Base-by-base conservation (phyloP, 2,888 invertebrate species). In the Pollenia angustigena region DNA sequence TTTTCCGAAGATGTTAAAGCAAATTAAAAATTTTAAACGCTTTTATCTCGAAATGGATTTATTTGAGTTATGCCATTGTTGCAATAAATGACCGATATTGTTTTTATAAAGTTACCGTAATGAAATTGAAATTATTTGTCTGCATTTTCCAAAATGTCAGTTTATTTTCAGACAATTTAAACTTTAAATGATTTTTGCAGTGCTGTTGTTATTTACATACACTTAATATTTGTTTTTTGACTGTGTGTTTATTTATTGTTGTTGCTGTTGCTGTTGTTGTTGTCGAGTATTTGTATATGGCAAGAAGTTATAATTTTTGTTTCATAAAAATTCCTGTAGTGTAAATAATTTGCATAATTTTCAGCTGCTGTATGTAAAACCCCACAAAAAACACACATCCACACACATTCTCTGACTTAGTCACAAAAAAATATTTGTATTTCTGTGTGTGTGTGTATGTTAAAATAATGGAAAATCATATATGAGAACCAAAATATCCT, bases 311-410 rank as follows among this genome's bases (percentile, higher is more conserved):
- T 80, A 85, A 84, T 85, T 85, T 85, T 62, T 74, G 74, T 85
- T 85, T 80, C 74, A 79, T 85, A 74, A 85, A 84, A 85, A 85
- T 85, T 85, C 84, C 84, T 62, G 48, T 74, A 69, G 68, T 74
- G 84, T 80, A 85, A 85, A 85, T 80, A 85, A 85, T 85, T 85
- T 85, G 84, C 84, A 85, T 85, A 85, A 85, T 85, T 80, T 85
- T 85, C 84, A 80, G 84, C 68, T 85, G 84, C 80, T 80, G 74
- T 85, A 85, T 80, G 42, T 80, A 74, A 79, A 74, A 84, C 14
- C 60, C 32, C 18, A 18, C 12, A 50, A 64, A 42, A 81, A 64
- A 60, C 56, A 50, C 52, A 66, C 32, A 69, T 9, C 16, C 12
- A 46, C 78, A 52, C 11, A 64, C 23, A 56, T 11, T 52, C n/a